Percentiles rank a stretch among this genome's conserved stretches.
Conservation (phyloP, 2,888 invertebrate species). For the Epistrophe grossulariae region DNA sequence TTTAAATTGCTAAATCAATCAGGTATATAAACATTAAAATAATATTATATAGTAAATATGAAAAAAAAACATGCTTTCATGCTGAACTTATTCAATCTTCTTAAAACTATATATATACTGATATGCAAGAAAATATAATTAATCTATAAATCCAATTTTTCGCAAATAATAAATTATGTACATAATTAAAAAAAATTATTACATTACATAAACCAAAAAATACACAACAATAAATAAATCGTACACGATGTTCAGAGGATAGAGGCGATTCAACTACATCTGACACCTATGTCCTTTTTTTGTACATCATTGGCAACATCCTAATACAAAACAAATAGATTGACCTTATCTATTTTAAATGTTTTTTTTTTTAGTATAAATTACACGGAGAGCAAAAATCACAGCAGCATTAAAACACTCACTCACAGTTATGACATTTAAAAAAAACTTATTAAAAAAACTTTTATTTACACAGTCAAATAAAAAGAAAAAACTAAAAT, state of each 20-base stretch:
- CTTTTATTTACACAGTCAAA: conserved; percentile 59
- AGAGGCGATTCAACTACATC: conserved; percentile 65
- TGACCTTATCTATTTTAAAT: conserved; percentile 30
- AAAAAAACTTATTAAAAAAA: conserved; percentile 34
- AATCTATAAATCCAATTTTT: conserved; percentile 25
- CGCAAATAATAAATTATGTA: conserved; percentile 40
- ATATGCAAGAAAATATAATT: not conserved
- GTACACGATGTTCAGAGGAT: conserved; percentile 71
- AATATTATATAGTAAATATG: not conserved
- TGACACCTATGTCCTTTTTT: conserved; percentile 70
- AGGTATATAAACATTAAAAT: not conserved
- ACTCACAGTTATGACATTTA: conserved; percentile 68
- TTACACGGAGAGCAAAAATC: conserved; percentile 59
- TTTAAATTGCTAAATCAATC: not conserved
- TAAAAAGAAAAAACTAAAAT: conserved; percentile 25
- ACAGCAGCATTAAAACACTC: conserved; percentile 70
- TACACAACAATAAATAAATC: conserved; percentile 42
- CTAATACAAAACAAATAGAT: conserved; percentile 34
- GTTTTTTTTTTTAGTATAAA: conserved; percentile 26
- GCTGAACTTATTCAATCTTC: not conserved
- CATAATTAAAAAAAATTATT: conserved; percentile 19
- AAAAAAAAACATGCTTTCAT: conserved; percentile 7
- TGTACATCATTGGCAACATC: conserved; percentile 61
- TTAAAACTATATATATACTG: not conserved
- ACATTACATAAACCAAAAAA: conserved; percentile 13